Conservation (phyloP, 2,888 invertebrate genomes). For the Ennomos quercinarius region DNA sequence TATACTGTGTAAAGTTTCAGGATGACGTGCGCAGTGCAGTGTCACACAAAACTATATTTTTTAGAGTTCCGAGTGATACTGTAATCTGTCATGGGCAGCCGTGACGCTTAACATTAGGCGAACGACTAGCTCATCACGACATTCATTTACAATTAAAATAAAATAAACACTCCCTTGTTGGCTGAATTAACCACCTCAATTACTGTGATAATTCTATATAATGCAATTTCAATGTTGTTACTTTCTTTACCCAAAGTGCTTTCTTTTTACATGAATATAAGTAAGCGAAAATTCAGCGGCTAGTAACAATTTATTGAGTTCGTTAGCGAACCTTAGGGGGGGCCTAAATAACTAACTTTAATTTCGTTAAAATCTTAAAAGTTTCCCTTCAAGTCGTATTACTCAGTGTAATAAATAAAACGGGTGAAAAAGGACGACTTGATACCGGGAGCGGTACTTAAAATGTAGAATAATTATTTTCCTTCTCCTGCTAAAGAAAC, state of each 20-base stretch:
- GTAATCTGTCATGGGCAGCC: too few species aligned
- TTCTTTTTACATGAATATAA: neutral
- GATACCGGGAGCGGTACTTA: conserved; percentile 29
- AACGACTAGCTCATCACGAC: too few species aligned
- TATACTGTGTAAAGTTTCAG: too few species aligned
- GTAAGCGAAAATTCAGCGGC: conserved; percentile 2
- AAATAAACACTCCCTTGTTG: too few species aligned
- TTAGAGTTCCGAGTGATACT: too few species aligned
- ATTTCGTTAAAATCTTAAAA: conserved; percentile 31
- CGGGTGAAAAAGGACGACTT: conserved; percentile 29
- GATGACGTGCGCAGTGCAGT: too few species aligned
- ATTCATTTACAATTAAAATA: too few species aligned
- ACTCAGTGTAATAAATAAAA: conserved; percentile 33
- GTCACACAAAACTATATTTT: too few species aligned
- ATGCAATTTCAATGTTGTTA: neutral
- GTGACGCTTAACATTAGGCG: too few species aligned
- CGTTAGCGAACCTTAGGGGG: conserved; percentile 23
- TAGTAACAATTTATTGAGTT: conserved; percentile 25
- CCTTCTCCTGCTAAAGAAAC: conserved; percentile 26
- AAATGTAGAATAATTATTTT: conserved; percentile 33
- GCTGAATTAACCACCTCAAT: neutral
- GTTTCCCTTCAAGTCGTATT: conserved; percentile 32
- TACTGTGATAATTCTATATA: neutral
- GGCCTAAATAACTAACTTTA: conserved; percentile 29
- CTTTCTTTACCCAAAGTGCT: too few species aligned